phyloP scores from a whole-genome alignment of 2,113 vertebrate genomes.

The Mesoclemmys tuberculata region DNA sequence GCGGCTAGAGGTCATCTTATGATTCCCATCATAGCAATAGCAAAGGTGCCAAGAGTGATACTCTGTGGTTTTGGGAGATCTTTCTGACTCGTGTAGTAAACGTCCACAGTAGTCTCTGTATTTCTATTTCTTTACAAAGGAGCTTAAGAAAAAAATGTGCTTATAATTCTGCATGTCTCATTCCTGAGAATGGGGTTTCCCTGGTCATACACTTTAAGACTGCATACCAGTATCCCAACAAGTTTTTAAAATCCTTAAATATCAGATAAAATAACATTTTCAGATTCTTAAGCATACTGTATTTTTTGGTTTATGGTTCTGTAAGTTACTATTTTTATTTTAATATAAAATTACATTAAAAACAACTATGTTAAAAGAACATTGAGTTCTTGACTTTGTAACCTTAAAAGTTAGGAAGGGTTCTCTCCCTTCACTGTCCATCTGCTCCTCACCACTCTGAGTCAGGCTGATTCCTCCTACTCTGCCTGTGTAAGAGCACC shows the following conservation, averaged over 20 bases:
- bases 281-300: background rate
- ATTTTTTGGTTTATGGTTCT: background rate
- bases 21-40: background rate
- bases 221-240: background rate
- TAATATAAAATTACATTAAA: background rate
- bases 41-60: background rate
- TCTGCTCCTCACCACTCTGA: background rate
- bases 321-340: background rate
- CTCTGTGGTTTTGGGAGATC: background rate
- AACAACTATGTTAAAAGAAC: background rate
- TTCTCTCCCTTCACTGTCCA: background rate
- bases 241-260: background rate
- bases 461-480: background rate
- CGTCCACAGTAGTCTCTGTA: background rate
- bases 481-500: background rate
- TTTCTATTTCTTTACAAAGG: conserved; percentile 27
- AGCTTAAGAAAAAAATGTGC: conserved; percentile 1
- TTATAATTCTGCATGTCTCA: background rate
- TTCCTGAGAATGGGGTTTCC: background rate
- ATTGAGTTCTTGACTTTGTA: background rate
- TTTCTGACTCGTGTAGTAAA: background rate
- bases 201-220: background rate
- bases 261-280: background rate
- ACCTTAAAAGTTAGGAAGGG: background rate
- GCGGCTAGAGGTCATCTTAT: background rate